phyloP scores from a whole-genome alignment of 2,797 vertebrate genomes.

The Graptemys geographica region DNA sequence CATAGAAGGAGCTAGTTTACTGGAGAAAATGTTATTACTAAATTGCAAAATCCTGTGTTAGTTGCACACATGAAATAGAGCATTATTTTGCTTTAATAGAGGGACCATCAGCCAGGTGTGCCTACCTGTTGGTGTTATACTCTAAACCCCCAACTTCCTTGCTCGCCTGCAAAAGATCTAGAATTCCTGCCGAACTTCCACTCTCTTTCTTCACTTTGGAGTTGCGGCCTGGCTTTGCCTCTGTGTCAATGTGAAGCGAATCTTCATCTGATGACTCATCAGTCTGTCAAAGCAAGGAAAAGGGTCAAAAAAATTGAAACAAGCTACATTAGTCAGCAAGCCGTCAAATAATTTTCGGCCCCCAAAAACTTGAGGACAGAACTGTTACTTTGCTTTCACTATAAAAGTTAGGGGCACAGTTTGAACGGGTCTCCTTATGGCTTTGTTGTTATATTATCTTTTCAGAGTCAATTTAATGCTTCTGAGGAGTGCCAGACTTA shows the following conservation, averaged over 20 bases:
- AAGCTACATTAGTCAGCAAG: neutral
- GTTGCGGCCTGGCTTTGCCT: constrained; percentile 87
- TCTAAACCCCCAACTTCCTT: constrained; percentile 98
- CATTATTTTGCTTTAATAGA: neutral
- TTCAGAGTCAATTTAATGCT: neutral
- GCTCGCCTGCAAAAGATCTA: constrained; percentile 97
- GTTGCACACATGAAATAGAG: neutral
- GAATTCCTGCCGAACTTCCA: constrained; percentile 91
- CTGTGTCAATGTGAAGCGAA: constrained; percentile 96
- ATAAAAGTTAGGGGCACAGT: neutral
- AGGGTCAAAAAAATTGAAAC: neutral
- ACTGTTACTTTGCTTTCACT: neutral
- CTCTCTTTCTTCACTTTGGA: constrained; percentile 95
- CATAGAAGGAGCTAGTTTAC: neutral
- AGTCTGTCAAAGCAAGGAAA: constrained; percentile 76
- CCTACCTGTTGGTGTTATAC: constrained; percentile 96
- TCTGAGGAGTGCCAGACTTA: neutral
- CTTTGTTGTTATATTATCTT: neutral
- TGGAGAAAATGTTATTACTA: neutral
- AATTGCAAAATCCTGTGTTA: neutral
- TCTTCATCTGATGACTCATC: constrained; percentile 95
- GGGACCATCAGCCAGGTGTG: neutral
- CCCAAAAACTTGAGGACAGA: neutral
- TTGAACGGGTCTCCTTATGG: neutral
- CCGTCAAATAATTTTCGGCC: neutral